phyloP scores from a whole-genome alignment of 2,888 invertebrate species.

The Coenonympha arcania region DNA sequence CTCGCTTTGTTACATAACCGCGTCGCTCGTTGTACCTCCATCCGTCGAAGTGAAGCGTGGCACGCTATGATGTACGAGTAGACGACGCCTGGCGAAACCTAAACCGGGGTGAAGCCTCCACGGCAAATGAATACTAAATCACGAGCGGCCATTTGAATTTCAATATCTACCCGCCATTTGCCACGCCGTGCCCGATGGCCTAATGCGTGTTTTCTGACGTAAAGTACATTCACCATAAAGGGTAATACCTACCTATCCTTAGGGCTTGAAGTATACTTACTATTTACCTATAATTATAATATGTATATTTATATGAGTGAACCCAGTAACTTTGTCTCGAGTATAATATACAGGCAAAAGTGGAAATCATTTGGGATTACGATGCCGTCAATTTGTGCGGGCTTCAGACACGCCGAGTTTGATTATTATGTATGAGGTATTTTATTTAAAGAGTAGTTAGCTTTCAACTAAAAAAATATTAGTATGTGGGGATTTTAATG shows the following conservation, averaged over 20 bases:
- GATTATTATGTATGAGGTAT: neutral
- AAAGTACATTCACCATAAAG: slow-evolving; percentile 3
- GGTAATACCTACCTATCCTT: neutral
- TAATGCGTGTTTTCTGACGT: slow-evolving; percentile 38
- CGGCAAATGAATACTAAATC: slow-evolving; percentile 75
- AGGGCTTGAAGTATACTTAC: neutral
- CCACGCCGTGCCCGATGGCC: slow-evolving; percentile 33
- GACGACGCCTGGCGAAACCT: slow-evolving; percentile 73
- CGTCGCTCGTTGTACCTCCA: slow-evolving; percentile 33
- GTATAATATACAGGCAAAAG: too few relatives aligned
- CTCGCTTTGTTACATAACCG: slow-evolving; percentile 2
- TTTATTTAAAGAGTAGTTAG: too few relatives aligned
- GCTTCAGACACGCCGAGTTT: slow-evolving; percentile 35
- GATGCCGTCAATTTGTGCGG: slow-evolving; percentile 55
- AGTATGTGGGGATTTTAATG: too few relatives aligned
- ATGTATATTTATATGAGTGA: neutral
- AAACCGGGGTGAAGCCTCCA: slow-evolving; percentile 71
- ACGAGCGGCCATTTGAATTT: slow-evolving; percentile 69
- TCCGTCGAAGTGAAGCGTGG: slow-evolving; percentile 51
- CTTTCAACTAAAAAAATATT: too few relatives aligned
- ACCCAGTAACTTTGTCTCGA: too few relatives aligned
- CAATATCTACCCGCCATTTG: slow-evolving; percentile 59
- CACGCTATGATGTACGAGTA: slow-evolving; percentile 72
- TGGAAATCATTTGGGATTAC: slow-evolving; percentile 76
- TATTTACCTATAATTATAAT: neutral